phyloP scores from a whole-genome alignment of 1,140 invertebrate species.

The Nephila pilipes region DNA sequence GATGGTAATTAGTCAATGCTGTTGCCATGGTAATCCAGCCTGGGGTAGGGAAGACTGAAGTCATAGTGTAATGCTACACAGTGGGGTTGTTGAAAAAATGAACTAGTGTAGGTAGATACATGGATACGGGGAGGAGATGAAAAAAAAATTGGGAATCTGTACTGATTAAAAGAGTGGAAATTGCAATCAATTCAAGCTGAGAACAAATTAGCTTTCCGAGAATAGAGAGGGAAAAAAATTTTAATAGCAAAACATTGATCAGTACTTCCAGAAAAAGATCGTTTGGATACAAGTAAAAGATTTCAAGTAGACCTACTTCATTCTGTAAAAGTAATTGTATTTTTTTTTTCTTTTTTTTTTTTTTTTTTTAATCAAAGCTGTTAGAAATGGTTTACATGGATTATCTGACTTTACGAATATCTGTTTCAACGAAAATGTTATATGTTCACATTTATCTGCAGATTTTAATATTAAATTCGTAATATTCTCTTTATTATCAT shows the following conservation, averaged over 20 bases:
- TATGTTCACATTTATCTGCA: too few relatives aligned
- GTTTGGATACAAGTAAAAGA: background rate
- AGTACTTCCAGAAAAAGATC: background rate
- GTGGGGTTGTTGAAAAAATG: background rate
- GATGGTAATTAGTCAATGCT: constrained; percentile 67
- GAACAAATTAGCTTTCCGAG: constrained; percentile 21
- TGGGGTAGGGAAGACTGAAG: constrained; percentile 60
- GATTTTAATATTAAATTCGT: too few relatives aligned
- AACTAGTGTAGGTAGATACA: background rate
- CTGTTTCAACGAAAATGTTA: too few relatives aligned
- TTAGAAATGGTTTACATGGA: too few relatives aligned
- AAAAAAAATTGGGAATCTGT: constrained; percentile 31
- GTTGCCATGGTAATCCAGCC: constrained; percentile 59
- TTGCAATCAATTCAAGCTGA: constrained; percentile 60
- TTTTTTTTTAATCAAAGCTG: too few relatives aligned
- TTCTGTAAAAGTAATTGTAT: too few relatives aligned
- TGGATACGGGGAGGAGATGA: constrained; percentile 2
- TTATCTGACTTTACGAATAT: too few relatives aligned
- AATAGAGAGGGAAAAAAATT: background rate
- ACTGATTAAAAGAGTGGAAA: constrained; percentile 42
- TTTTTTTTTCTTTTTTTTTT: too few relatives aligned
- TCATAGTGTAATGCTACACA: constrained; percentile 56
- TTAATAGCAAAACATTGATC: constrained; percentile 36
- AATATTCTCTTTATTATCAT: too few relatives aligned
- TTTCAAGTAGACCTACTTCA: background rate